Conservation (phyloP, 2,888 invertebrate species). For the Caenorhabditis becei region DNA sequence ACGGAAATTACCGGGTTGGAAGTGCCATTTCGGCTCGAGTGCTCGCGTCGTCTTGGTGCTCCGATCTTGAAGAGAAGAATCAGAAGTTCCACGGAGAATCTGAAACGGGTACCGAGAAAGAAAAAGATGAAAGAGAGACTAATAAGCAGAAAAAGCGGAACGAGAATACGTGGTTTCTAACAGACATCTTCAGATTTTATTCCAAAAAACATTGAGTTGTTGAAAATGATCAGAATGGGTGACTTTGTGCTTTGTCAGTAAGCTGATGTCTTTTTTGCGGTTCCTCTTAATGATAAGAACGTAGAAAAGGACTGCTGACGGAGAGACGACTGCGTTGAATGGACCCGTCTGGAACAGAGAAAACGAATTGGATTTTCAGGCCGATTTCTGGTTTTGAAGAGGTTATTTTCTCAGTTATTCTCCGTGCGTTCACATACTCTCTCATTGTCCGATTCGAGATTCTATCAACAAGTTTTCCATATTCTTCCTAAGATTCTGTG, state of each 20-base stretch:
- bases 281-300: conserved; percentile 11
- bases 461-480: too few species aligned
- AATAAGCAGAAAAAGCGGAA: background rate
- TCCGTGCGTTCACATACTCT: too few species aligned
- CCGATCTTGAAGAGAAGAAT: background rate
- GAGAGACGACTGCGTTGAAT: conserved; percentile 33
- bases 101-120: background rate
- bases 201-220: conserved; percentile 12
- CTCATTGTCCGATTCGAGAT: too few species aligned
- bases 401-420: too few species aligned
- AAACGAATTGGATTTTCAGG: too few species aligned
- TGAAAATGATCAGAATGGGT: conserved; percentile 18
- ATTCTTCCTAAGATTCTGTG: too few species aligned
- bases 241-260: conserved; percentile 8
- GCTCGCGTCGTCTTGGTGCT: background rate
- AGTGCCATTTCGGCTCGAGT: background rate
- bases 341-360: conserved; percentile 29
- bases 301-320: conserved; percentile 24
- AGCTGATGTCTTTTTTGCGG: conserved; percentile 20
- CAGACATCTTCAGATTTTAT: conserved; percentile 5
- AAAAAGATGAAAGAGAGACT: too few species aligned
- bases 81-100: background rate
- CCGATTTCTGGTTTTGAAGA: background rate
- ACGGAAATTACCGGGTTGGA: background rate
- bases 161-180: too few species aligned